Evolutionary conservation across 2,797 vertebrate genomes (phyloP).

Genomic region (Poeciliopsis gracilis): DNA sequence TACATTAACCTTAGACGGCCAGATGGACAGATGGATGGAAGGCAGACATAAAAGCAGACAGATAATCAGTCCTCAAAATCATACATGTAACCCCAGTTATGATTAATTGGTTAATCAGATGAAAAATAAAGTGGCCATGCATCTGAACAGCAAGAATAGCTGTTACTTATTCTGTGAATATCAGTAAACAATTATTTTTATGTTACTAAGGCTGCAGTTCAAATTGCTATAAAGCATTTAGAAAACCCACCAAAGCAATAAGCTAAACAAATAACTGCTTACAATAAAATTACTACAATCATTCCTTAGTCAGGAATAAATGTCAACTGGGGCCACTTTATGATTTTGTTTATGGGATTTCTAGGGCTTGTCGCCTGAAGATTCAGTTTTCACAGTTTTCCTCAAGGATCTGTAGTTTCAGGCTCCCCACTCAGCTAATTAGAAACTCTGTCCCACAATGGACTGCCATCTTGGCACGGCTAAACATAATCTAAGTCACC

Average conservation of each 20-base stretch:
- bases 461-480: not conserved
- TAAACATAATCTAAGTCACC: not conserved
- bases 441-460: not conserved
- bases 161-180: not conserved
- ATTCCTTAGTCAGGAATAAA: not conserved
- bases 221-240: not conserved
- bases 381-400: not conserved
- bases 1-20: no score
- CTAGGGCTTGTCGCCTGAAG: not conserved
- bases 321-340: not conserved
- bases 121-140: not conserved
- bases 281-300: not conserved
- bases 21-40: not conserved
- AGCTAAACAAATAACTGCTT: not conserved
- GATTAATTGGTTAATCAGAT: not conserved
- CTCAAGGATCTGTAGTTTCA: not conserved
- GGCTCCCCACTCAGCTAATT: not conserved
- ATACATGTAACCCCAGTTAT: not conserved
- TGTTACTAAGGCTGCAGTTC: not conserved
- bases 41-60: no score
- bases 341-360: not conserved
- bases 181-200: not conserved
- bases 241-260: not conserved
- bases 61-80: not conserved
- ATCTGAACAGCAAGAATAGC: not conserved